phyloP scores from a whole-genome alignment of 2,888 invertebrate species.

The Drosophila leonis region DNA sequence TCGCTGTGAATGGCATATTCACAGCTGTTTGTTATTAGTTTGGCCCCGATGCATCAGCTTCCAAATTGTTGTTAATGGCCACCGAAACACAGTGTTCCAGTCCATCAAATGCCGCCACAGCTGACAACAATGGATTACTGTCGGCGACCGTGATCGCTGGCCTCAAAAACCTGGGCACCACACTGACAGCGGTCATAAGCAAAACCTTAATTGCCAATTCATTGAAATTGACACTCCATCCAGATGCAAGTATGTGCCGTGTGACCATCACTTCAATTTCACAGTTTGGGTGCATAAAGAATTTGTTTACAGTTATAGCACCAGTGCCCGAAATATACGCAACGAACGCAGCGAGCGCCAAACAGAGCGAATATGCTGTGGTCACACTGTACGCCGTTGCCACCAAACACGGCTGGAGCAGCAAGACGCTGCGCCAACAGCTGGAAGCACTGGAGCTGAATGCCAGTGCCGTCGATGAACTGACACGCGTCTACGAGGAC shows the following conservation, averaged over 20 bases:
- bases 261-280: neutral
- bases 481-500: constrained; percentile 81
- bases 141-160: constrained; percentile 82
- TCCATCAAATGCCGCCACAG: constrained; percentile 10
- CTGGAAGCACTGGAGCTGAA: constrained; percentile 77
- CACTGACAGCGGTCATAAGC: constrained; percentile 75
- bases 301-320: constrained; percentile 78
- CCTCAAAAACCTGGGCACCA: constrained; percentile 78
- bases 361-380: constrained; percentile 85
- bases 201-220: constrained; percentile 84
- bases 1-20: constrained; percentile 33
- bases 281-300: neutral
- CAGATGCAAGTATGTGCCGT: constrained; percentile 83
- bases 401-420: constrained; percentile 81
- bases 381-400: constrained; percentile 81
- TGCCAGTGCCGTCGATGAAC: constrained; percentile 75
- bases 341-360: constrained; percentile 82
- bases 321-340: constrained; percentile 85
- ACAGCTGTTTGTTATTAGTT: constrained; percentile 45
- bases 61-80: constrained; percentile 40
- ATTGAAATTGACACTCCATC: constrained; percentile 83
- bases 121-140: constrained; percentile 48
- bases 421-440: constrained; percentile 71
- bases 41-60: neutral
- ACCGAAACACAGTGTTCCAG: constrained; percentile 25